phyloP scores from a whole-genome alignment of 2,888 invertebrate species.

The Ennomos quercinarius region DNA sequence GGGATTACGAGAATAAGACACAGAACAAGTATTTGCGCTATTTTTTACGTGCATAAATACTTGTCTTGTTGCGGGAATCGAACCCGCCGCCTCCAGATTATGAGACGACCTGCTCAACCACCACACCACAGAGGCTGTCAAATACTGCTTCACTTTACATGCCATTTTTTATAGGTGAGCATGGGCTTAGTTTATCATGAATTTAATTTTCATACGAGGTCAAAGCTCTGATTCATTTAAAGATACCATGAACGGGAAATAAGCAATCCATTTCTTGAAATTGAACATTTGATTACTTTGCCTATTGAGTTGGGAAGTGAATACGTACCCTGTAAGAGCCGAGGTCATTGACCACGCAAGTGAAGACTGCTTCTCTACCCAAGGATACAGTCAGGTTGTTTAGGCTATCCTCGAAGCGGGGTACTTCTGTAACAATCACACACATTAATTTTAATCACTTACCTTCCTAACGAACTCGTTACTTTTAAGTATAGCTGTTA shows the following conservation, averaged over 20 bases:
- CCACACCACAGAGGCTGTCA: too few species aligned
- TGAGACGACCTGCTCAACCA: too few species aligned
- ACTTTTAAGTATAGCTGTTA: slow-evolving; percentile 36
- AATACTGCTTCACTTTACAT: too few species aligned
- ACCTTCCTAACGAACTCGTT: slow-evolving; percentile 30
- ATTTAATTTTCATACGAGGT: slow-evolving; percentile 25
- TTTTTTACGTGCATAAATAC: too few species aligned
- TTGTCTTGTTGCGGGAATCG: too few species aligned
- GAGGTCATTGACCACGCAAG: slow-evolving; percentile 94
- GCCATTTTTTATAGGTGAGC: too few species aligned
- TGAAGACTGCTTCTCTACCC: slow-evolving; percentile 93
- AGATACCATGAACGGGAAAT: slow-evolving; percentile 35
- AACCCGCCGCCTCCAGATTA: too few species aligned
- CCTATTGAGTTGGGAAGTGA: slow-evolving; percentile 11
- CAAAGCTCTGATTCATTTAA: slow-evolving; percentile 37
- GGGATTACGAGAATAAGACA: too few species aligned
- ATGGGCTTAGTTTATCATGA: neutral
- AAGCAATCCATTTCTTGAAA: slow-evolving; percentile 34
- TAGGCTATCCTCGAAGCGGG: slow-evolving; percentile 92
- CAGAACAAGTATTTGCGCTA: too few species aligned
- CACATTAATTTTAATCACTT: slow-evolving; percentile 44
- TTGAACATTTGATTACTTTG: slow-evolving; percentile 30
- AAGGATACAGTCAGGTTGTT: slow-evolving; percentile 93
- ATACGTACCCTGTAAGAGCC: slow-evolving; percentile 90
- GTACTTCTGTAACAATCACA: slow-evolving; percentile 81